These are phyloP conservation scores for Thera obeliscata DNA, from an alignment of 2,888 invertebrate species.

Conservation along the genomic window DNA sequence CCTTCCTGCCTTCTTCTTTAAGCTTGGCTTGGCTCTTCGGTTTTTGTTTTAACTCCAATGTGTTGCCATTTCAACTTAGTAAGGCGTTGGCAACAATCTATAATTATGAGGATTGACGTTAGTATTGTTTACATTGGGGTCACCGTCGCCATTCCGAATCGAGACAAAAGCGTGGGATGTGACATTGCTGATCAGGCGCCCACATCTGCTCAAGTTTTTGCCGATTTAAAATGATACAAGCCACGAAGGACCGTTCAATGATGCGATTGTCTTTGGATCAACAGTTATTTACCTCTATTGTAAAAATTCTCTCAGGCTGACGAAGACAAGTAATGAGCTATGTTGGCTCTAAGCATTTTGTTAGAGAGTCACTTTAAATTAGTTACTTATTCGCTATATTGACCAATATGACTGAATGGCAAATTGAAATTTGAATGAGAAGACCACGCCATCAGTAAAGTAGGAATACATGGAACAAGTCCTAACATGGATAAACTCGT, in stretches of 20 bases:
- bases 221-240: constrained; percentile 35
- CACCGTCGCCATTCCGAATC: constrained; percentile 52
- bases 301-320: constrained; percentile 25
- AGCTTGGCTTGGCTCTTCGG: too few relatives aligned
- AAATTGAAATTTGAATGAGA: too few relatives aligned
- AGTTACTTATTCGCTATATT: too few relatives aligned
- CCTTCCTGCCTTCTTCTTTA: too few relatives aligned
- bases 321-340: too few relatives aligned
- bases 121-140: constrained; percentile 53
- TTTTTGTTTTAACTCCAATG: too few relatives aligned
- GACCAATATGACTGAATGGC: too few relatives aligned
- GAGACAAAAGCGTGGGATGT: constrained; percentile 68
- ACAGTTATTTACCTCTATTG: constrained; percentile 47
- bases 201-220: constrained; percentile 53
- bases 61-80: neutral
- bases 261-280: constrained; percentile 46
- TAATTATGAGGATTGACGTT: neutral
- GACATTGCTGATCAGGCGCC: constrained; percentile 56
- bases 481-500: too few relatives aligned
- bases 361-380: too few relatives aligned
- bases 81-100: neutral
- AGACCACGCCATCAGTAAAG: too few relatives aligned
- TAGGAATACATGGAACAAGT: too few relatives aligned
- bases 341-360: too few relatives aligned
- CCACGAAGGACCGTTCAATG: constrained; percentile 42